These are phyloP conservation scores for Lerema accius DNA, from an alignment of 1,140 invertebrate genomes.

Conservation along the genomic window DNA sequence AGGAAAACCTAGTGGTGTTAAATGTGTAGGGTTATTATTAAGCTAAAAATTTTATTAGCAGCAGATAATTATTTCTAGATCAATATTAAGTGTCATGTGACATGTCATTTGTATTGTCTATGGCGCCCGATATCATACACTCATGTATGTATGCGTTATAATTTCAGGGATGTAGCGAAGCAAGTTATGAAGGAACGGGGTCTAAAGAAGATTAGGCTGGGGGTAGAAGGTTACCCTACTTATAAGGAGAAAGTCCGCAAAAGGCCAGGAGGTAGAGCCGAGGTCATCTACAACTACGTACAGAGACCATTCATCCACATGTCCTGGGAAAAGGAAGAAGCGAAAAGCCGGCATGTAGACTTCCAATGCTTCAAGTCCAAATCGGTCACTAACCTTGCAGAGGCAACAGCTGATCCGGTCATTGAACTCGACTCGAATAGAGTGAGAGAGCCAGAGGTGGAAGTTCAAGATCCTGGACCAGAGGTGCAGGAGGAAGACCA, in stretches of 20 bases:
- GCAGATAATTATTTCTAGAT: too few relatives aligned
- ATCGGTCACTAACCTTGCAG: conserved; percentile 95
- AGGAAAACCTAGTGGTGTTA: too few relatives aligned
- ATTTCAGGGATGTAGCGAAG: conserved; percentile 94
- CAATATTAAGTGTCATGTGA: too few relatives aligned
- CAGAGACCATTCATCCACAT: conserved; percentile 99
- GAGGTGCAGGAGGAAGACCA: conserved; percentile 58
- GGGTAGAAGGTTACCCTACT: conserved; percentile 99
- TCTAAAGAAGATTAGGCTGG: conserved; percentile 99
- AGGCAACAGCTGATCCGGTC: conserved; percentile 93
- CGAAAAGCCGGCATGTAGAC: conserved; percentile 99
- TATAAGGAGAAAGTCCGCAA: conserved; percentile 99
- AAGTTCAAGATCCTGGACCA: conserved; percentile 41
- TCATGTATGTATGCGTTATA: neutral
- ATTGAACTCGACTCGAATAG: conserved; percentile 64
- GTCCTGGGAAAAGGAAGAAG: conserved; percentile 99
- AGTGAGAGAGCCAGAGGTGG: conserved; percentile 48
- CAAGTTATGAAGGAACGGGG: conserved; percentile 99
- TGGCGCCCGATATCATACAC: too few relatives aligned
- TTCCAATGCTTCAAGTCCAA: conserved; percentile 98
- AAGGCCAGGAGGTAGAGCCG: conserved; percentile 94
- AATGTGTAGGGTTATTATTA: too few relatives aligned
- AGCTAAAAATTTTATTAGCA: too few relatives aligned
- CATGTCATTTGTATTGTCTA: too few relatives aligned
- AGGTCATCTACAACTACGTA: conserved; percentile 99